Evolutionary conservation across 2,113 vertebrate species (phyloP).

Genomic region (Peromyscus maniculatus): DNA sequence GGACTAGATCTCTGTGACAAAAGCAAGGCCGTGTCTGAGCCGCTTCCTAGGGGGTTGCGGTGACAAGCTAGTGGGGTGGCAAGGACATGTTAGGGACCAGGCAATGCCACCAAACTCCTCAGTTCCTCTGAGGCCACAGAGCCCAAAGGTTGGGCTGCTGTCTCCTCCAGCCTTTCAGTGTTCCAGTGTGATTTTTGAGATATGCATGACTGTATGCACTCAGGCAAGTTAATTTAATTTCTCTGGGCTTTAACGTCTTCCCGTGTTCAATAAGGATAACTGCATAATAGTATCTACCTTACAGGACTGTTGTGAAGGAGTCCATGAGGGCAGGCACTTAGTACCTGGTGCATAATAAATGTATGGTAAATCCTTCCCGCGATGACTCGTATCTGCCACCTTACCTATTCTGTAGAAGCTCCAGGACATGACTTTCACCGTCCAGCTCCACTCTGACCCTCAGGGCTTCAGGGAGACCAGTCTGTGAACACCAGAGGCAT

Average conservation of each 20-base stretch:
- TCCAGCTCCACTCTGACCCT: slow-evolving; percentile 89
- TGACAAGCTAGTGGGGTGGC: background rate
- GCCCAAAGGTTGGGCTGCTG: background rate
- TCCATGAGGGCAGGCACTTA: background rate
- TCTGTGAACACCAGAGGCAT: slow-evolving; percentile 53
- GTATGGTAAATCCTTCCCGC: background rate
- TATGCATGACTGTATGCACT: background rate
- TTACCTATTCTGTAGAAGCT: slow-evolving; percentile 94
- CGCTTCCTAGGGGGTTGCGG: background rate
- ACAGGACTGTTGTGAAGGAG: background rate
- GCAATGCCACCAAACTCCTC: background rate
- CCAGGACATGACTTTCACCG: slow-evolving; percentile 86
- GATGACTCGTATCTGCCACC: background rate
- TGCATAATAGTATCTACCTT: background rate
- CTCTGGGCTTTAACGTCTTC: slow-evolving; percentile 34
- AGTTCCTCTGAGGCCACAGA: background rate
- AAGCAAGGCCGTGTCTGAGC: background rate
- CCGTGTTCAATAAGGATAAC: background rate
- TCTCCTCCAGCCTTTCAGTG: background rate
- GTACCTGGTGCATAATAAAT: background rate
- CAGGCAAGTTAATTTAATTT: background rate
- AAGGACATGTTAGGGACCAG: background rate
- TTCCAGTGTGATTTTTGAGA: background rate
- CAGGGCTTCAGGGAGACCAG: slow-evolving; percentile 74
- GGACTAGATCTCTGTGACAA: slow-evolving; percentile 88